Evolutionary conservation across 2,888 invertebrate species (phyloP).

Genomic region (Coleophora deauratella): DNA sequence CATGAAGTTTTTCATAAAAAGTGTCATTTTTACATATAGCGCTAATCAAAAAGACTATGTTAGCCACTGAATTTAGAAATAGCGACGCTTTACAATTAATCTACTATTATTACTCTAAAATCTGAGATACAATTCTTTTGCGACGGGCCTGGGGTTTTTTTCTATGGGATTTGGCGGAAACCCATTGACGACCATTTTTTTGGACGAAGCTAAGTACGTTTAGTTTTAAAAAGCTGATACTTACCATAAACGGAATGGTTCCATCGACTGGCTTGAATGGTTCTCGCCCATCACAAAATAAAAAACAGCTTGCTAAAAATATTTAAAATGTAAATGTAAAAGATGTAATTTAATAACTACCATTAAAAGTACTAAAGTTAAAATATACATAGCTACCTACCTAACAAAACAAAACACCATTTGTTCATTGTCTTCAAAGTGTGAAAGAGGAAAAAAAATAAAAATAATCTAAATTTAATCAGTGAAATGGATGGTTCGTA

Average conservation of each 20-base stretch:
- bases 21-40: too few relatives aligned
- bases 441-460: constrained; percentile 8
- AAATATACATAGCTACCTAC: constrained; percentile 19
- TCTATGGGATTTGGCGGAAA: too few relatives aligned
- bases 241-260: constrained; percentile 44
- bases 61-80: too few relatives aligned
- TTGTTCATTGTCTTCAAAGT: constrained; percentile 29
- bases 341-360: too few relatives aligned
- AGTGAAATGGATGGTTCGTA: constrained; percentile 15
- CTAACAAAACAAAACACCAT: constrained; percentile 26
- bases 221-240: constrained; percentile 20
- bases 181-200: too few relatives aligned
- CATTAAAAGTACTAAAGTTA: constrained; percentile 1
- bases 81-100: too few relatives aligned
- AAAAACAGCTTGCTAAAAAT: constrained; percentile 21
- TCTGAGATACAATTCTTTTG: too few relatives aligned
- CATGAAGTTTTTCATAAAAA: too few relatives aligned
- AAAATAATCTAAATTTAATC: constrained; percentile 19
- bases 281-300: constrained; percentile 27
- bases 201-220: too few relatives aligned
- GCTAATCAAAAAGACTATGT: too few relatives aligned
- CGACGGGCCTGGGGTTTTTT: too few relatives aligned
- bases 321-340: not conserved
- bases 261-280: constrained; percentile 40
- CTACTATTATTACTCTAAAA: too few relatives aligned